Evolutionary conservation across 2,888 invertebrate species (phyloP).

Genomic region (Ypsolopha sequella): DNA sequence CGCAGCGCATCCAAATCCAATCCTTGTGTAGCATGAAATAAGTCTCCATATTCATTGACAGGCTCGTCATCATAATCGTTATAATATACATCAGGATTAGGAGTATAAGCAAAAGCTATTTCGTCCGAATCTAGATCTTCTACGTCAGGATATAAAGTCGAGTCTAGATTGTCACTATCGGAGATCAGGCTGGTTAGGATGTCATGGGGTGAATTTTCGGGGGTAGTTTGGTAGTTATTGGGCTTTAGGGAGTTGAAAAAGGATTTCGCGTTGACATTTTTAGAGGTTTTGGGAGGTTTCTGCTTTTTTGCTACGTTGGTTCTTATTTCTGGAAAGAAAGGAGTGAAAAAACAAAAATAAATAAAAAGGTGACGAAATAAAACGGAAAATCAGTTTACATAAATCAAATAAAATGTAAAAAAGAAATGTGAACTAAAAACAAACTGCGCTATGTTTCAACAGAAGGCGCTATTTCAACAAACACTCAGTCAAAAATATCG

Average conservation of each 20-base stretch:
- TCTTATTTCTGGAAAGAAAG: constrained; percentile 5
- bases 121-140: constrained; percentile 22
- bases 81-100: background rate
- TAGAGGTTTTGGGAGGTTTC: background rate
- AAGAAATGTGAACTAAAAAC: background rate
- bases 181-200: constrained; percentile 46
- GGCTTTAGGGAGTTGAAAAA: constrained; percentile 3
- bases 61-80: background rate
- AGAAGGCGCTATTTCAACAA: too few relatives aligned
- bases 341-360: constrained; percentile 8
- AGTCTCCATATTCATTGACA: constrained; percentile 4
- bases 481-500: too few relatives aligned
- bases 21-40: constrained; percentile 44
- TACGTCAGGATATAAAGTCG: constrained; percentile 23
- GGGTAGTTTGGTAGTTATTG: background rate
- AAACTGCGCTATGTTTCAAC: too few relatives aligned
- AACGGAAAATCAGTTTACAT: background rate
- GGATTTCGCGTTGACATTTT: background rate
- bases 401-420: background rate
- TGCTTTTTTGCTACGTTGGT: background rate
- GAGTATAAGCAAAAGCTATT: constrained; percentile 1
- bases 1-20: constrained; percentile 25
- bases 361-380: background rate
- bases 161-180: constrained; percentile 17
- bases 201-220: constrained; percentile 26